phyloP scores from a whole-genome alignment of 23 tunicate genomes.

The Aplidium turbinatum region DNA sequence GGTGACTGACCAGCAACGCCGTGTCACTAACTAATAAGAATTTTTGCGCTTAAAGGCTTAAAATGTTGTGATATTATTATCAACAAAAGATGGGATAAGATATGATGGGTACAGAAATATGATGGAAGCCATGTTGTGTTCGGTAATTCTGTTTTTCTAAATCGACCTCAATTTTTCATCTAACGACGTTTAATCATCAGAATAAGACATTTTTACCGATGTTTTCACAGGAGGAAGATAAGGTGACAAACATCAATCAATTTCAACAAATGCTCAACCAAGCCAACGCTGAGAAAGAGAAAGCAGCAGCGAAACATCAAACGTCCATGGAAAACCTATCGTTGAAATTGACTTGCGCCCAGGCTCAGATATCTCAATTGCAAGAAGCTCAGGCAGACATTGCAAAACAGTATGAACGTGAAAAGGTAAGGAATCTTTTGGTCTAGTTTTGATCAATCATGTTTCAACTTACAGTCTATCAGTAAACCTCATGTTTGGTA shows the following conservation, averaged over 20 bases:
- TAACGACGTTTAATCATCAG: too few species aligned
- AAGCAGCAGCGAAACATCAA: conserved; percentile 20
- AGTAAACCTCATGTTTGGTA: too few species aligned
- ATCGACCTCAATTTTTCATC: too few species aligned
- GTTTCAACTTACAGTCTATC: conserved; percentile 1
- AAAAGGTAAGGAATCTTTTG: conserved; percentile 32
- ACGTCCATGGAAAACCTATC: conserved; percentile 30
- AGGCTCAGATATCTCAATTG: conserved; percentile 47
- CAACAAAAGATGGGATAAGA: too few species aligned
- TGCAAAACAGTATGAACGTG: conserved; percentile 29
- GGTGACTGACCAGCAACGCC: too few species aligned
- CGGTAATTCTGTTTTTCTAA: too few species aligned
- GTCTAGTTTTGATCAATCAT: background rate
- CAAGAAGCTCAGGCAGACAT: conserved; percentile 44
- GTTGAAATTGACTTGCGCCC: conserved; percentile 28
- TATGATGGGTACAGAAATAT: too few species aligned
- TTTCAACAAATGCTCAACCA: conserved; percentile 10
- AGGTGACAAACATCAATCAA: background rate
- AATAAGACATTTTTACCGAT: too few species aligned
- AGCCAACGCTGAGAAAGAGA: conserved; percentile 44
- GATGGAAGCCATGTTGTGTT: too few species aligned
- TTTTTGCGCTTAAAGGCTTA: too few species aligned
- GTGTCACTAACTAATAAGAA: too few species aligned
- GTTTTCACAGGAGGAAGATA: conserved; percentile 3
- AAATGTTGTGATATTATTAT: too few species aligned